Conservation (phyloP, 2,888 invertebrate species). For the Xanthia icteritia region DNA sequence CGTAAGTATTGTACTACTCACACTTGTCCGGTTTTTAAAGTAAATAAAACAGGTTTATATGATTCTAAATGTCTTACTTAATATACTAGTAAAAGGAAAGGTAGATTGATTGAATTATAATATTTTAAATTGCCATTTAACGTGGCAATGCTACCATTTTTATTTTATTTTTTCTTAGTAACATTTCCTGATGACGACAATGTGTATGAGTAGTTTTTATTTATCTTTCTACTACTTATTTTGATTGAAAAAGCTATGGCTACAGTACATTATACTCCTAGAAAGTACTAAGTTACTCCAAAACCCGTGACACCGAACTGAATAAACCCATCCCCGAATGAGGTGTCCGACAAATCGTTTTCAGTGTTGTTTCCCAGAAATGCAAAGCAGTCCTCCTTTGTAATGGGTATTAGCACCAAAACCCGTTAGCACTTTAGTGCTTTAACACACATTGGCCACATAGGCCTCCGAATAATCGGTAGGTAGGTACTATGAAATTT, state of each 20-base stretch:
- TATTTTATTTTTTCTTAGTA: no score
- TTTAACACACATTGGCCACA: not conserved
- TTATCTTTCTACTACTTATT: not conserved
- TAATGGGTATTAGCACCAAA: not conserved
- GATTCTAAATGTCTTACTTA: no score
- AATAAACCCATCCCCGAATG: not conserved
- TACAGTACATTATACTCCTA: not conserved
- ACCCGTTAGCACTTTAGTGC: slow-evolving; percentile 7
- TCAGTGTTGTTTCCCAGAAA: slow-evolving; percentile 2
- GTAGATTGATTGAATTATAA: no score
- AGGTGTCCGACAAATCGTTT: slow-evolving; percentile 4
- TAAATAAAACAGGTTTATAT: no score
- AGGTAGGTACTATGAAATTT: not conserved
- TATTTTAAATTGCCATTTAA: no score
- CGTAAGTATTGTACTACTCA: no score
- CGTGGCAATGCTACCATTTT: no score
- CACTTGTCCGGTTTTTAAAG: no score
- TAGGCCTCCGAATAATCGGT: not conserved
- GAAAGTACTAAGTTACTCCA: not conserved
- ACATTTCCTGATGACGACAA: not conserved
- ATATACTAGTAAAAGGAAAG: no score
- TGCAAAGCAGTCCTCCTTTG: not conserved
- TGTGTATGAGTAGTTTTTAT: not conserved
- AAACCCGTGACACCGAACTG: not conserved
- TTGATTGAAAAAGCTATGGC: not conserved